Evolutionary conservation across 2,888 invertebrate genomes (phyloP), one percentile per base, ranked within the genome.

Genomic region (Lasiommata megera): DNA sequence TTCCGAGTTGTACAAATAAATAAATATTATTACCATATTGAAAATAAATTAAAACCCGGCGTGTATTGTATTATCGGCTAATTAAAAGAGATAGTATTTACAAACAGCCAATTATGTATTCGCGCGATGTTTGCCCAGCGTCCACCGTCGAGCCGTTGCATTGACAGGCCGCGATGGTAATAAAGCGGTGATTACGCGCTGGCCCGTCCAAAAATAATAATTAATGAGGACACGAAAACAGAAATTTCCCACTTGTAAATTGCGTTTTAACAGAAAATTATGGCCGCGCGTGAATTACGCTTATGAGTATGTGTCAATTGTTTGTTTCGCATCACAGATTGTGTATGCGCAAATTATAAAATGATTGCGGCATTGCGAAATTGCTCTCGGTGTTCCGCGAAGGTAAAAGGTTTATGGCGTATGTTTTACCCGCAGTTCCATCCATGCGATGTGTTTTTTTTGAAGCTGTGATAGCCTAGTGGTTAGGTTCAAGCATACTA

Each of bases 181-280:
- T 58, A 58, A 63, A 63, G 58, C 56, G 59, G 60, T 58, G 54
- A 65, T 61, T 61, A 65, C 60, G 60, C 37, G 56, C 34, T 11
- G 47, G 28, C 54, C 56, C 48, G 52, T 56, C 58, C 47, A 41
- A 52, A 52, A 52, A 52, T 52, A 52, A 60, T 60, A 57, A 56
- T 60, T 60, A 56, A 60, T 57, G 60, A 54, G 54, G 36, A 54
- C 31, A 57, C 50, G 60, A 51, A 51, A 58, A 58, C 58, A 54
- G 48, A 43, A 58, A 51, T 54, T 43, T 38, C 58, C 14, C 18
- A 46, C 51, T 43, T 44, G 54, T 50, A 37, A 59, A 61, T 62
- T 64, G 64, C 53, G 41, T 65, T 62, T 62, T 57, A 64, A 65
- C 65, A 57, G 58, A 63, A 63, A 63, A 60, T 60, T 53, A 63